Base-by-base conservation (phyloP, 2,888 invertebrate genomes). In the Hermaeophaga mercurialis region DNA sequence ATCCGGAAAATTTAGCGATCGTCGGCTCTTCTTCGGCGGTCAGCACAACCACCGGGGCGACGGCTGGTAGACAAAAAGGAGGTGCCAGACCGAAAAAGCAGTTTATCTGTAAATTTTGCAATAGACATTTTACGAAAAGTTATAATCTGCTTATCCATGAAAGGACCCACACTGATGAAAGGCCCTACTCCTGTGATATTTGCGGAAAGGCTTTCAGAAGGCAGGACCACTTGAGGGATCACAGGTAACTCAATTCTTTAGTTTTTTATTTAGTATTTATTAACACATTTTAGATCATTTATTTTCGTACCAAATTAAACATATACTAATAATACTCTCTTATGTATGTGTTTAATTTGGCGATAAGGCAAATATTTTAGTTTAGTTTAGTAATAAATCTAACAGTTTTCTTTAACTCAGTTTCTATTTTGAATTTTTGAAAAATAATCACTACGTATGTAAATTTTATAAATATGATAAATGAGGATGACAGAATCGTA, bases 121-220 rank as follows among this genome's bases (percentile, higher is more conserved):
- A 93, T 77, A 86, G 98, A 12, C 95, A 97, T 76, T 98, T 98
- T 79, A 97, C 97, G 60, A 98, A 98, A 80, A 94, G 94, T 17
- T 98, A 96, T 80, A 98, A 98, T 79, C 81, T 98, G 73, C 82
- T 97, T 67, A 98, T 98, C 70, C 98, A 98, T 82, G 97, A 97
- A 76, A 82, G 96, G 73, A 98, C 97, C 1, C 97, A 98, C 75
- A 98, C 97, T 4, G 96, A 97, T 75, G 98, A 98, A 79, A 81
- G 98, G 55, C 97, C 98, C 0, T 98, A 96, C 77, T 92, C 94
- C 48, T 98, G 98, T 81, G 97, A 98, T 79, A 94, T 97, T 72
- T 98, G 98, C 77, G 93, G 94, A 58, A 98, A 98, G 79, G 95
- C 96, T 9, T 98, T 98, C 80, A 83, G 98, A 69, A 83, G 98